Conservation (phyloP, 2,113 vertebrate species). For the Toxotes jaculatrix region DNA sequence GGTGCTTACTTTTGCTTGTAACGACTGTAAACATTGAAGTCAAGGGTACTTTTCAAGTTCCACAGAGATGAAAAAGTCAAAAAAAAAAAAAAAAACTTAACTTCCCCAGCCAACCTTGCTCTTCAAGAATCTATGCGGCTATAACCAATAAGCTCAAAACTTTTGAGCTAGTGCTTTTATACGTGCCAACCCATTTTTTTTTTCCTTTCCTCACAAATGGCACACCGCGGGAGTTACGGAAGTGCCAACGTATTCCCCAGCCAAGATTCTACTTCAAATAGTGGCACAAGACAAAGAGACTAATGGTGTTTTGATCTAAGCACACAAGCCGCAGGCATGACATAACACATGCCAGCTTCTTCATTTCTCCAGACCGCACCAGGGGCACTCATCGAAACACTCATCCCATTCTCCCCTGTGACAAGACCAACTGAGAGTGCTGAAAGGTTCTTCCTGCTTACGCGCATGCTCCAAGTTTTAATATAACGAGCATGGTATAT, state of each 20-base stretch:
- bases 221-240: constrained; percentile 60
- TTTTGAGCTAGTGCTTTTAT: constrained; percentile 39
- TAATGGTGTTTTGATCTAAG: constrained; percentile 81
- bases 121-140: constrained; percentile 21
- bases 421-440: constrained; percentile 58
- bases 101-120: background rate
- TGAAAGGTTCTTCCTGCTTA: constrained; percentile 53
- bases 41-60: background rate
- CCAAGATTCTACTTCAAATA: constrained; percentile 72
- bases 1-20: background rate
- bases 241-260: constrained; percentile 67
- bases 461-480: constrained; percentile 29
- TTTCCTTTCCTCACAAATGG: constrained; percentile 47
- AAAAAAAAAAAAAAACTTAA: constrained; percentile 5
- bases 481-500: constrained; percentile 20
- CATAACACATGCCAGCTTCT: constrained; percentile 79
- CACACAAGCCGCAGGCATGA: constrained; percentile 77
- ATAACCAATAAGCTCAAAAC: constrained; percentile 40
- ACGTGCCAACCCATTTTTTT: constrained; percentile 31
- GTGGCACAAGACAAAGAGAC: constrained; percentile 80
- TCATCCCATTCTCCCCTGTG: constrained; percentile 67
- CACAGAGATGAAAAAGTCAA: background rate
- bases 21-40: constrained; percentile 15
- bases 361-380: constrained; percentile 75
- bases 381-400: constrained; percentile 58